Evolutionary conservation across 2,888 invertebrate genomes (phyloP).

Genomic region (Lepidonotus clava): DNA sequence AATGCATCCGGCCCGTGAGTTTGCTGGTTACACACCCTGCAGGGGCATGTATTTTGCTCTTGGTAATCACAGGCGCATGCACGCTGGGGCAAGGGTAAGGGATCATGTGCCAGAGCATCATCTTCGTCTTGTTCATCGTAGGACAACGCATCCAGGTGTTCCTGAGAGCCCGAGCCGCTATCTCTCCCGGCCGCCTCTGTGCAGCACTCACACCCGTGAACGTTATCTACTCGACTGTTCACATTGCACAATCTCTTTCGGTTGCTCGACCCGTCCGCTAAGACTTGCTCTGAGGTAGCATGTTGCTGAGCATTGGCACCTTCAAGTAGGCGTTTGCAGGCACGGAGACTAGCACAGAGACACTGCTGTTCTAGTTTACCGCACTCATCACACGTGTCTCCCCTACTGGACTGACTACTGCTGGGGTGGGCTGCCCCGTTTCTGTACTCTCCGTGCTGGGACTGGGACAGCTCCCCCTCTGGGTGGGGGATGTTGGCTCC

Average conservation of each 20-base stretch:
- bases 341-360: constrained; percentile 11
- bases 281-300: too few relatives aligned
- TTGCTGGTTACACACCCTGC: background rate
- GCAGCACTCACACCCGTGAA: background rate
- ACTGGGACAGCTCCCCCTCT: background rate
- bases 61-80: background rate
- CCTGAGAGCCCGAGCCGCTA: constrained; percentile 28
- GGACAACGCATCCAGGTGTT: constrained; percentile 18
- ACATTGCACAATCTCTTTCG: constrained; percentile 11
- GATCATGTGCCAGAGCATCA: background rate
- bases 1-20: background rate
- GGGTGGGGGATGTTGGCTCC: background rate
- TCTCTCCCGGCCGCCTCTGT: background rate
- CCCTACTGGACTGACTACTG: background rate
- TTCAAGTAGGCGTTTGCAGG: constrained; percentile 24
- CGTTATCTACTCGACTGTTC: background rate
- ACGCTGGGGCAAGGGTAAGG: background rate
- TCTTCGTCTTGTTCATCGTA: background rate
- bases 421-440: background rate
- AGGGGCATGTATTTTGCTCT: background rate
- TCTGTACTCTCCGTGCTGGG: background rate
- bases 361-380: constrained; percentile 4
- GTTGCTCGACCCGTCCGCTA: background rate
- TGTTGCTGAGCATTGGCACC: constrained; percentile 18
- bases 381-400: constrained; percentile 41